These are phyloP conservation scores for Aythya baeri DNA, from an alignment of 2,113 vertebrate species.

Conservation along the genomic window DNA sequence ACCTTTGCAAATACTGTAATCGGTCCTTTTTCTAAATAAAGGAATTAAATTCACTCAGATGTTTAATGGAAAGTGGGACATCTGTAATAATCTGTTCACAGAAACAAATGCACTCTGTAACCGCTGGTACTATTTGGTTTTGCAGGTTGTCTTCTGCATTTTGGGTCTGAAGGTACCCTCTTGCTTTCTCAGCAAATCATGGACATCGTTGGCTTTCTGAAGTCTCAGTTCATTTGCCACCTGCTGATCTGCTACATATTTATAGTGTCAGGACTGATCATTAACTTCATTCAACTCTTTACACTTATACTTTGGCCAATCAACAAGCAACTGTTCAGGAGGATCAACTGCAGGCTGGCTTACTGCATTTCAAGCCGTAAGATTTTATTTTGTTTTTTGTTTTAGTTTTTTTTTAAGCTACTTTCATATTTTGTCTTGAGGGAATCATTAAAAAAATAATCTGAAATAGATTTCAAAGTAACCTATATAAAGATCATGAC, in stretches of 20 bases:
- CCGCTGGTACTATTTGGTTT: constrained; percentile 46
- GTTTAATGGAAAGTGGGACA: not conserved
- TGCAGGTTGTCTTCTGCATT: constrained; percentile 53
- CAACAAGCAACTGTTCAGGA: constrained; percentile 90
- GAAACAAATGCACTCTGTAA: constrained; percentile 12
- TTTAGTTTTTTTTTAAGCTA: not conserved
- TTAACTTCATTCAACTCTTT: constrained; percentile 91
- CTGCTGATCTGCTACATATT: constrained; percentile 94
- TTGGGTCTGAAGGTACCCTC: constrained; percentile 23
- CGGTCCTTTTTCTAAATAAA: not conserved
- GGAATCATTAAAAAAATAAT: not conserved
- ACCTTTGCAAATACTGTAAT: not conserved
- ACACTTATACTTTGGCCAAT: constrained; percentile 90
- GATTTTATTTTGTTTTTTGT: constrained; percentile 31
- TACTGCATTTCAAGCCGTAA: constrained; percentile 95
- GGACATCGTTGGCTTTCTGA: constrained; percentile 87
- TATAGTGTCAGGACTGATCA: constrained; percentile 88
- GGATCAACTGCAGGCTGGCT: constrained; percentile 90
- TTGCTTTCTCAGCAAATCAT: constrained; percentile 72
- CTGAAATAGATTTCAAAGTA: not conserved
- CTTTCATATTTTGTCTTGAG: not conserved
- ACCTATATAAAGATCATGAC: not conserved
- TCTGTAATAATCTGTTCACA: not conserved
- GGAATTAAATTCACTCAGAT: not conserved
- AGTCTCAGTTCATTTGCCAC: constrained; percentile 92